Evolutionary conservation across 2,888 invertebrate species (phyloP).

Genomic region (Odontocolon sp.): DNA sequence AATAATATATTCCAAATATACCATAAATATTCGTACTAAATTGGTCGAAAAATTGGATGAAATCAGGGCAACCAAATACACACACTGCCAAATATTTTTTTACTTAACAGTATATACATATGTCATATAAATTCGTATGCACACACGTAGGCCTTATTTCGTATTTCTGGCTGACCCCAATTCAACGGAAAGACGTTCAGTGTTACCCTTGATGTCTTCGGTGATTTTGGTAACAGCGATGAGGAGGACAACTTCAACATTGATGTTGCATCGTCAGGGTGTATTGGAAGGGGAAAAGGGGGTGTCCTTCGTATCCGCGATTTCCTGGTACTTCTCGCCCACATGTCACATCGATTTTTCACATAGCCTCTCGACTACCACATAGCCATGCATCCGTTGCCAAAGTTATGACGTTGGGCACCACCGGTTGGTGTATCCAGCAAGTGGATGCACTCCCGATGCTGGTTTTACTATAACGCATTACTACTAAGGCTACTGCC

Average conservation of each 20-base stretch:
- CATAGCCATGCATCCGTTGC: constrained; percentile 50
- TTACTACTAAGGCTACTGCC: background rate
- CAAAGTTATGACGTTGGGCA: constrained; percentile 55
- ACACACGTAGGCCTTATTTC: background rate
- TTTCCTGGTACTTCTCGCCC: constrained; percentile 57
- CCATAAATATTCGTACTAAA: no score
- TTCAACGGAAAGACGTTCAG: constrained; percentile 1
- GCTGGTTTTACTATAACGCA: background rate
- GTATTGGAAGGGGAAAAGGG: background rate
- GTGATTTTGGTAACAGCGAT: constrained; percentile 16
- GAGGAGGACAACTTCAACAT: background rate
- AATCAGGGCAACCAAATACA: no score
- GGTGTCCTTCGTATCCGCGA: constrained; percentile 55
- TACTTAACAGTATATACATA: no score
- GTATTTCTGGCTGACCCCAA: constrained; percentile 37
- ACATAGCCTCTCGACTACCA: constrained; percentile 1
- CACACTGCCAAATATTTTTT: no score
- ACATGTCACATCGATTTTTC: constrained; percentile 62
- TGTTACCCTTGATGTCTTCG: constrained; percentile 18
- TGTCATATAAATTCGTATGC: no score
- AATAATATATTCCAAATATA: no score
- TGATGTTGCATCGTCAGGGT: background rate
- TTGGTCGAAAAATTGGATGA: no score
- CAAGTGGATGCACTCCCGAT: constrained; percentile 26
- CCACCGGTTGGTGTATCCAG: constrained; percentile 12